Evolutionary conservation across 2,797 vertebrate genomes (phyloP).

Genomic region (Leptoclinus maculatus): DNA sequence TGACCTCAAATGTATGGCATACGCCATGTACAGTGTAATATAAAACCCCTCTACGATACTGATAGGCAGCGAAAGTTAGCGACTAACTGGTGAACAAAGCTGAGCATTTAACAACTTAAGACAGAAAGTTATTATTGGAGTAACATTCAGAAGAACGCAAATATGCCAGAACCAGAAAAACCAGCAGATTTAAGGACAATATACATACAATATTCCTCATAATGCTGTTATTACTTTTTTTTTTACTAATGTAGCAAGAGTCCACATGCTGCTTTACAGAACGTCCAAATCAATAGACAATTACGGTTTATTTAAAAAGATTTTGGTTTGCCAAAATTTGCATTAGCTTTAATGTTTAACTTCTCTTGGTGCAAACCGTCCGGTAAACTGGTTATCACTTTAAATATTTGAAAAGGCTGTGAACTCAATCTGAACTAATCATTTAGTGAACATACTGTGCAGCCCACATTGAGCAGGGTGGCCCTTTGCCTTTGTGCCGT

Average conservation of each 20-base stretch:
- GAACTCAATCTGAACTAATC: slow-evolving; percentile 2
- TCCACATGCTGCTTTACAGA: background rate
- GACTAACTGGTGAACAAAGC: background rate
- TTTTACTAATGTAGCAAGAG: background rate
- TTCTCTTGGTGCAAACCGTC: background rate
- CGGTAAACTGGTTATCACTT: background rate
- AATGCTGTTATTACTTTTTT: background rate
- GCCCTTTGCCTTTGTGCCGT: background rate
- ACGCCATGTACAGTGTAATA: background rate
- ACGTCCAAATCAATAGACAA: background rate
- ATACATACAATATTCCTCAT: background rate
- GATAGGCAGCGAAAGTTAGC: background rate
- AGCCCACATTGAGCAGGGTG: background rate
- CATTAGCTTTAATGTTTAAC: background rate
- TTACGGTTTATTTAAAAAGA: background rate
- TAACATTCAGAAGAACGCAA: background rate
- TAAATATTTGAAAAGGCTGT: background rate
- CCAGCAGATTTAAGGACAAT: background rate
- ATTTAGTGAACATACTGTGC: background rate
- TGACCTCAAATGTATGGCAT: background rate
- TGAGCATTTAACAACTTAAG: background rate
- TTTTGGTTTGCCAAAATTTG: background rate
- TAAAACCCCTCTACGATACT: too few species aligned
- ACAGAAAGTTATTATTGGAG: background rate
- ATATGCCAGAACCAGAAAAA: too few species aligned